Evolutionary conservation across 2,113 vertebrate genomes (phyloP).

Genomic region (Galbula dea): DNA sequence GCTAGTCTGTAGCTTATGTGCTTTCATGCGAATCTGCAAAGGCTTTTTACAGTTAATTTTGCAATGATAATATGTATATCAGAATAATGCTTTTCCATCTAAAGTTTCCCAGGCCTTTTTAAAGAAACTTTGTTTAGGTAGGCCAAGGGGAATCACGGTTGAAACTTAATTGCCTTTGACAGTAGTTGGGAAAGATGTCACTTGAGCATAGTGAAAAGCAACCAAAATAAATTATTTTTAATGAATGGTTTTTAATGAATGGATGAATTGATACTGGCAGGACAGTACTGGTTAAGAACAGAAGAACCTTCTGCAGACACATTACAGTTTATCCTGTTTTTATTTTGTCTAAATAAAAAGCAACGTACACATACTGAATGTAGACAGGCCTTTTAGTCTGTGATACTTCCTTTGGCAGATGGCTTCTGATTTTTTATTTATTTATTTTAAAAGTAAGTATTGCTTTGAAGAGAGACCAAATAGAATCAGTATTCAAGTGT

Average conservation of each 20-base stretch:
- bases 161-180: slow-evolving; percentile 33
- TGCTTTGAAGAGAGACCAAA: not conserved
- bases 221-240: slow-evolving; percentile 31
- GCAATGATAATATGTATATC: not conserved
- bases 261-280: not conserved
- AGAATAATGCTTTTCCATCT: not conserved
- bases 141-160: not conserved
- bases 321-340: not conserved
- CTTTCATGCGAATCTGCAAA: not conserved
- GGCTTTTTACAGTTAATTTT: not conserved
- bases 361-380: not conserved
- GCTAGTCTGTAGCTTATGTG: not conserved
- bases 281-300: slow-evolving; percentile 11
- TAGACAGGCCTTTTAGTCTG: not conserved
- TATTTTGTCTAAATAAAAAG: not conserved
- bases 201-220: not conserved
- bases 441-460: not conserved
- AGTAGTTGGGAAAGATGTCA: not conserved
- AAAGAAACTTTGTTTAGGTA: not conserved
- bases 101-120: not conserved
- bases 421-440: not conserved
- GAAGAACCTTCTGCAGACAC: not conserved
- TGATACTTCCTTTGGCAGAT: not conserved
- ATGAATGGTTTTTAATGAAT: not conserved
- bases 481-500: not conserved